Conservation (phyloP, 2,888 invertebrate genomes). For the Macrostomum cliftonense region DNA sequence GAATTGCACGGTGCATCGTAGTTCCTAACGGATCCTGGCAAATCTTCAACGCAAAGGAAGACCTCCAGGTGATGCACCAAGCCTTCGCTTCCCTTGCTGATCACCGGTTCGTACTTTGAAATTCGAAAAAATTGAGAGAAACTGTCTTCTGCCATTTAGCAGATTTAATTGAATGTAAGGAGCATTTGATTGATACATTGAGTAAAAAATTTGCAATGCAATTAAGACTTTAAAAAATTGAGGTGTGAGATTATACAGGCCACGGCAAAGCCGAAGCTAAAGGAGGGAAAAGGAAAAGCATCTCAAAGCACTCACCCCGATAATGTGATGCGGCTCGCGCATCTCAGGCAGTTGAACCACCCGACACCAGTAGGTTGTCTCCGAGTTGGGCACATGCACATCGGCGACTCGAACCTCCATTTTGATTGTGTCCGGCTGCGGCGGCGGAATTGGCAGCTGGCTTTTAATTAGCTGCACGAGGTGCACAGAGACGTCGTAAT, state of each 20-base stretch:
- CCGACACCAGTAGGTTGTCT: conserved; percentile 94
- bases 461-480: too few species aligned
- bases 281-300: too few species aligned
- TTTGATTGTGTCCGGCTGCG: too few species aligned
- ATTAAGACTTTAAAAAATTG: too few species aligned
- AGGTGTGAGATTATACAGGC: background rate
- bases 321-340: conserved; percentile 50
- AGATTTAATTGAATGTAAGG: too few species aligned
- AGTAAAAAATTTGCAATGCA: too few species aligned
- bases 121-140: background rate
- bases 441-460: too few species aligned
- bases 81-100: conserved; percentile 59
- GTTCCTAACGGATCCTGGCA: conserved; percentile 44
- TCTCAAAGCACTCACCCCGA: conserved; percentile 44
- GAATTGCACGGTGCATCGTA: conserved; percentile 67
- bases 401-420: too few species aligned
- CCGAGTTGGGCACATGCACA: conserved; percentile 51
- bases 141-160: too few species aligned
- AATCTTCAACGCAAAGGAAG: conserved; percentile 69
- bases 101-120: conserved; percentile 60
- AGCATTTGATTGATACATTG: too few species aligned
- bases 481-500: too few species aligned
- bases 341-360: conserved; percentile 58
- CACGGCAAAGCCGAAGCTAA: background rate
- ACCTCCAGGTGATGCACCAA: conserved; percentile 96